Conservation (phyloP, 2,797 vertebrate species). For the Pantherophis alleghaniensis region DNA sequence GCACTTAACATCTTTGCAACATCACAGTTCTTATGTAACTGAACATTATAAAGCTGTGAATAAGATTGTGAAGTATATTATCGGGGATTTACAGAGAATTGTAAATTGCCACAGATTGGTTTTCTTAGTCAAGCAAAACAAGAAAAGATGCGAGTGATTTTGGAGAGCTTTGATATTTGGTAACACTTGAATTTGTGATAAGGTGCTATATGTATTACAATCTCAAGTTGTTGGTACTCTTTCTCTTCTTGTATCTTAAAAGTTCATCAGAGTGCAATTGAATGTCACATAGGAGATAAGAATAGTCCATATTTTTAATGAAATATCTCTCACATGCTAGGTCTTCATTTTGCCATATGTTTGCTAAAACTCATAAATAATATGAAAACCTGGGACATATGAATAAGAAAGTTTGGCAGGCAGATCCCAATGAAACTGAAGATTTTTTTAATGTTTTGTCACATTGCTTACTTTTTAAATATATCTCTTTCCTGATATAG, state of each 20-base stretch:
- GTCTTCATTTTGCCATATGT: background rate
- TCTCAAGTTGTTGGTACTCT: background rate
- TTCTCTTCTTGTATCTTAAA: background rate
- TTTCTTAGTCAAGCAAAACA: constrained; percentile 61
- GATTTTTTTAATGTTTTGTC: background rate
- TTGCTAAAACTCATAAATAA: background rate
- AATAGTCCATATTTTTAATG: background rate
- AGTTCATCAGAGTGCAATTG: background rate
- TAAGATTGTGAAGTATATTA: constrained; percentile 65
- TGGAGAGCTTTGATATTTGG: background rate
- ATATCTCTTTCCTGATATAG: background rate
- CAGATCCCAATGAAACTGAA: background rate
- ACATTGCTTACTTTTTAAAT: background rate
- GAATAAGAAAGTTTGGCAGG: background rate
- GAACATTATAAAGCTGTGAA: constrained; percentile 54
- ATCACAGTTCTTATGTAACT: constrained; percentile 34
- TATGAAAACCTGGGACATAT: background rate
- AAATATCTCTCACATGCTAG: background rate
- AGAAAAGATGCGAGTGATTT: constrained; percentile 35
- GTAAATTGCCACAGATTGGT: constrained; percentile 64
- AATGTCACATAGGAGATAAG: background rate
- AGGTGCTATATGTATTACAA: background rate
- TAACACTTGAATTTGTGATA: background rate
- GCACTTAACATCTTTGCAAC: constrained; percentile 28
- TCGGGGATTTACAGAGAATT: constrained; percentile 51